These are phyloP conservation scores for Xenopus laevis DNA, from an alignment of 2,113 vertebrate species.

Conservation along the genomic window DNA sequence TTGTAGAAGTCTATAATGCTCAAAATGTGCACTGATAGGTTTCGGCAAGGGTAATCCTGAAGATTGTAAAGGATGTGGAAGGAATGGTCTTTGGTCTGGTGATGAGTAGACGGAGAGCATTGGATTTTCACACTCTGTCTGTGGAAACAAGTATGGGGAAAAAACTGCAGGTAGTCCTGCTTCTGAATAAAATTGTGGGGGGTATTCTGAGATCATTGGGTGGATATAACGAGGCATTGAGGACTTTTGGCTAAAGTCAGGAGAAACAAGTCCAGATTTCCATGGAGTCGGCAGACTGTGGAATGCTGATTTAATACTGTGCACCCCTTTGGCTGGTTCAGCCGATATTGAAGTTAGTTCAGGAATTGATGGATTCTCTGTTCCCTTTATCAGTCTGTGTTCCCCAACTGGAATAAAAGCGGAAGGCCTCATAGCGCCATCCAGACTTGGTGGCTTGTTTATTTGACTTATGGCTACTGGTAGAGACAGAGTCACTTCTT, in stretches of 20 bases:
- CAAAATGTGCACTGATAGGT: conserved; percentile 63
- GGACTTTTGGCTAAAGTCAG: conserved; percentile 69
- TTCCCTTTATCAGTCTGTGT: conserved; percentile 59
- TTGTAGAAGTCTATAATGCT: conserved; percentile 78
- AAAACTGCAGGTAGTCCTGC: conserved; percentile 69
- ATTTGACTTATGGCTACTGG: conserved; percentile 43
- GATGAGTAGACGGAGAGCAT: conserved; percentile 67
- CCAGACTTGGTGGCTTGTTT: conserved; percentile 51
- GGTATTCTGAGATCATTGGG: conserved; percentile 73
- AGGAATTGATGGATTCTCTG: conserved; percentile 53
- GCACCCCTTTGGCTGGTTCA: conserved; percentile 54
- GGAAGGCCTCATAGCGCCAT: conserved; percentile 64
- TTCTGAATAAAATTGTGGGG: conserved; percentile 74
- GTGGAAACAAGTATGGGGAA: conserved; percentile 70
- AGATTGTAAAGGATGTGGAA: conserved; percentile 66
- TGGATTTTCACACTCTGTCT: conserved; percentile 59
- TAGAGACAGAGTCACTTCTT: conserved; percentile 48
- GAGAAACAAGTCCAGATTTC: conserved; percentile 64
- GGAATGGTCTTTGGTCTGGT: conserved; percentile 76
- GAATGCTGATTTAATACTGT: conserved; percentile 69
- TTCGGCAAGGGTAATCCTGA: conserved; percentile 58
- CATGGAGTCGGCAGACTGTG: conserved; percentile 69
- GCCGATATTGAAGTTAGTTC: conserved; percentile 53
- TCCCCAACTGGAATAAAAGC: conserved; percentile 79
- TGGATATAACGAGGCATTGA: conserved; percentile 68